Percentiles rank a stretch among this genome's conserved stretches.
Evolutionary conservation across 1,140 invertebrate species (phyloP).

Genomic region (Drosophila simulans): DNA sequence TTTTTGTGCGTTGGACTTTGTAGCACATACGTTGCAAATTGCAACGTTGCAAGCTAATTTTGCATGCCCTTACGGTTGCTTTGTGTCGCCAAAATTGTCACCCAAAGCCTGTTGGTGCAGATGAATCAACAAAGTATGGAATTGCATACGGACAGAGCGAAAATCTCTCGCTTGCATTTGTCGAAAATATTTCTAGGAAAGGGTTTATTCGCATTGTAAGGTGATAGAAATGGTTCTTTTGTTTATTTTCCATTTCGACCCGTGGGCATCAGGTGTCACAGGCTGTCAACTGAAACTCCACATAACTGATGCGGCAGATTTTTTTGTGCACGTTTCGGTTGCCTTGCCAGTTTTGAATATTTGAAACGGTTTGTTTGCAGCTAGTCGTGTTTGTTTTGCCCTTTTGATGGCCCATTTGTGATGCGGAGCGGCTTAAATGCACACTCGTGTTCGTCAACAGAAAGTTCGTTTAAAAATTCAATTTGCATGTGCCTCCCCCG

Average conservation of each 20-base stretch:
- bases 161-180: slow-evolving; percentile 1
- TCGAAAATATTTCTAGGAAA: slow-evolving; percentile 4
- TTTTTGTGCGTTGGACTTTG: slow-evolving; percentile 15
- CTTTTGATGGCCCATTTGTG: slow-evolving; percentile 6
- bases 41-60: slow-evolving; percentile 60
- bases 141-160: slow-evolving; percentile 3
- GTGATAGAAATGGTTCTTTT: slow-evolving; percentile 5
- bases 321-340: slow-evolving; percentile 9
- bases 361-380: slow-evolving; percentile 20
- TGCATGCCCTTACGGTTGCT: slow-evolving; percentile 24
- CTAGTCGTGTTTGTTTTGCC: slow-evolving; percentile 3
- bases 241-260: slow-evolving; percentile 33
- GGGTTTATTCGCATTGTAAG: slow-evolving; percentile 12
- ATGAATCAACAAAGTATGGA: slow-evolving; percentile 16
- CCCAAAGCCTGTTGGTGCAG: slow-evolving; percentile 24
- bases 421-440: slow-evolving; percentile 26
- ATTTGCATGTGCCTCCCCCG: slow-evolving; percentile 9
- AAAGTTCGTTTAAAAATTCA: slow-evolving; percentile 30
- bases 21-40: slow-evolving; percentile 29
- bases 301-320: slow-evolving; percentile 45
- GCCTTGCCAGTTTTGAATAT: slow-evolving; percentile 28
- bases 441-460: slow-evolving; percentile 10
- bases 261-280: slow-evolving; percentile 22
- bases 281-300: slow-evolving; percentile 36
- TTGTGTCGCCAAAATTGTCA: slow-evolving; percentile 33